These are phyloP conservation scores for Halcyon smyrnensis DNA, from an alignment of 2,797 vertebrate species.

Conservation along the genomic window DNA sequence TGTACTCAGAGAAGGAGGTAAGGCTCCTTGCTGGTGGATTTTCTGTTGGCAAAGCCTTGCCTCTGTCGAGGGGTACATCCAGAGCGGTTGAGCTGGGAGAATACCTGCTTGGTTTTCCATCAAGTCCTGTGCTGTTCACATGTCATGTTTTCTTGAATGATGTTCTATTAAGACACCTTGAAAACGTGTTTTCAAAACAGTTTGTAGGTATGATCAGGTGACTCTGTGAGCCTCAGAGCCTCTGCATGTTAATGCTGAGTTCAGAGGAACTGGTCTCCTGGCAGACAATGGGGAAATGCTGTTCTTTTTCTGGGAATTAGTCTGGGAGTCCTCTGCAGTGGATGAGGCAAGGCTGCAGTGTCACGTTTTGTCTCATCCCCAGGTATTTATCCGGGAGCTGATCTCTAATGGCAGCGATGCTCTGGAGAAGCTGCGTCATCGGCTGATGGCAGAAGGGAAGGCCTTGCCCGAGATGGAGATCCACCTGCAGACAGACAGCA, in stretches of 20 bases:
- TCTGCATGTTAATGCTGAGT: not conserved
- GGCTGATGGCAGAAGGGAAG: constrained; percentile 83
- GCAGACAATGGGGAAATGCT: not conserved
- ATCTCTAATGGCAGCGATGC: constrained; percentile 96
- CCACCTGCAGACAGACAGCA: constrained; percentile 88
- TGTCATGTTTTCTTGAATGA: not conserved
- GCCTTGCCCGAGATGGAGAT: constrained; percentile 90
- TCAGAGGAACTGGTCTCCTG: not conserved
- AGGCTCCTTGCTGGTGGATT: not conserved
- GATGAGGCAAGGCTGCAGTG: not conserved
- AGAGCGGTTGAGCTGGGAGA: not conserved
- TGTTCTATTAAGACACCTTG: not conserved
- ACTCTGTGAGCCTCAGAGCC: not conserved
- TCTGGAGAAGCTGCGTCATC: constrained; percentile 93
- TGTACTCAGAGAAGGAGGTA: constrained; percentile 98
- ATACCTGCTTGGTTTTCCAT: not conserved
- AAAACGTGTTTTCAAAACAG: not conserved
- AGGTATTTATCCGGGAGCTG: constrained; percentile 97
- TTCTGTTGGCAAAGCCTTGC: not conserved
- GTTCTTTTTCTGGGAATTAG: not conserved
- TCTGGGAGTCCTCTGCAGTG: not conserved
- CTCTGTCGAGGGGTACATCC: not conserved
- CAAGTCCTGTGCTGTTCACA: not conserved
- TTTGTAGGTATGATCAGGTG: not conserved
- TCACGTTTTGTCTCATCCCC: not conserved